Evolutionary conservation across 2,113 vertebrate genomes (phyloP), one percentile per base, ranked within the genome.

Genomic region (Triplophysa dalaica): DNA sequence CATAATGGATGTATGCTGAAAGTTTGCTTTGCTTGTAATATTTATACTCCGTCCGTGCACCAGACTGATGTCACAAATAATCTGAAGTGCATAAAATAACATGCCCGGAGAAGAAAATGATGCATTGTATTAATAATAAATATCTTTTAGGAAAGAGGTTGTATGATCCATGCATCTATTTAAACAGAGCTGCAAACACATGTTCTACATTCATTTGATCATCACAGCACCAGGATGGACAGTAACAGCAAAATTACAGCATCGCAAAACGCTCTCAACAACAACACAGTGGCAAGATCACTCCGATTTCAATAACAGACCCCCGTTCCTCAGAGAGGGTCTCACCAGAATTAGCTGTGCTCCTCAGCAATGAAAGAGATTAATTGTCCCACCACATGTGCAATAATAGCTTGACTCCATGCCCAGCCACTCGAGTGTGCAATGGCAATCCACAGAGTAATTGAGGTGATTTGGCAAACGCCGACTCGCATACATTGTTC

Each of bases 371-470:
- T 75, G 68, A 86, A 86, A 81, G 56, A 83, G 67, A 83, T 80
- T 81, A 85, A 85, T 85, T 82, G 68, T 84, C 65, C 81, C 63
- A 81, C 69, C 84, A 84, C 84, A 84, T 79, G 74, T 82, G 77
- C 78, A 81, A 84, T 80, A 84, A 83, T 79, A 74, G 66, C 77
- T 81, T 85, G 77, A 85, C 75, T 81, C 81, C 12, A 73, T 82
- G 84, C 77, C 79, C 80, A 83, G 72, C 77, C 80, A 81, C 72
- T 87, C 43, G 56, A 67, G 75, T 82, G 75, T 73, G 69, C 78
- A 82, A 60, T 69, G 81, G 54, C 65, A 73, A 68, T 82, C 81
- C 81, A 60, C 69, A 78, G 81, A 85, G 84, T 85, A 86, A 86
- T 86, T 75, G 81, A 77, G 72, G 73, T 82, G 79, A 77, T 86